A percentile compares a stretch with the other conserved stretches of the same genome.
Evolutionary conservation across 37 sponge, comb jelly and placozoan species (phyloP).

Genomic region (Chondrilla cf. caribensis): DNA sequence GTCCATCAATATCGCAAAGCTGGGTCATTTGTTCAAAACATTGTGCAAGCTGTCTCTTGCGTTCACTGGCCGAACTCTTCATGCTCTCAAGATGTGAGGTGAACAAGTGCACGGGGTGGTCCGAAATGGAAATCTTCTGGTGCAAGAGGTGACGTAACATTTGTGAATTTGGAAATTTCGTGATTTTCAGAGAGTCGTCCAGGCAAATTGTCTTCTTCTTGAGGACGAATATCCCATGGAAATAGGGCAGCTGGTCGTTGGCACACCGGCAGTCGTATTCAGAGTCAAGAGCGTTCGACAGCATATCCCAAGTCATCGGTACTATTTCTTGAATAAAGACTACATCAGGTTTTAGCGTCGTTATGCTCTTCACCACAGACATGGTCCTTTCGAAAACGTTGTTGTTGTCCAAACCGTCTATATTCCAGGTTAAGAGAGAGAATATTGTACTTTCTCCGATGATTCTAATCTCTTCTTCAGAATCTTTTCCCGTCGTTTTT

Average conservation of each 20-base stretch:
- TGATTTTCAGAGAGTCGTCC: slow-evolving; percentile 9
- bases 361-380: slow-evolving; percentile 46
- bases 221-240: slow-evolving; percentile 45
- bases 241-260: slow-evolving; percentile 31
- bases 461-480: too few species aligned
- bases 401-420: slow-evolving; percentile 76
- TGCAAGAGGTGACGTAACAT: slow-evolving; percentile 74
- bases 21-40: slow-evolving; percentile 22
- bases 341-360: slow-evolving; percentile 36
- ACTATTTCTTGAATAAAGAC: slow-evolving; percentile 81
- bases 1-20: not conserved
- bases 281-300: slow-evolving; percentile 11
- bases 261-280: slow-evolving; percentile 31
- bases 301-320: slow-evolving; percentile 1
- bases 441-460: not conserved
- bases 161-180: slow-evolving; percentile 27
- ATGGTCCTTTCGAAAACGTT: slow-evolving; percentile 30
- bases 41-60: slow-evolving; percentile 48
- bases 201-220: not conserved
- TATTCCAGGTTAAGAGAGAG: slow-evolving; percentile 72
- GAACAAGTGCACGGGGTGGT: slow-evolving; percentile 34
- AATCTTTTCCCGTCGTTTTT: too few species aligned
- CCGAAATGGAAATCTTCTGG: slow-evolving; percentile 23
- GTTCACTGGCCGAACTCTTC: slow-evolving; percentile 32
- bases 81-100: slow-evolving; percentile 83